Evolutionary conservation across 2,113 vertebrate genomes (phyloP).

Genomic region (Odontesthes bonariensis): DNA sequence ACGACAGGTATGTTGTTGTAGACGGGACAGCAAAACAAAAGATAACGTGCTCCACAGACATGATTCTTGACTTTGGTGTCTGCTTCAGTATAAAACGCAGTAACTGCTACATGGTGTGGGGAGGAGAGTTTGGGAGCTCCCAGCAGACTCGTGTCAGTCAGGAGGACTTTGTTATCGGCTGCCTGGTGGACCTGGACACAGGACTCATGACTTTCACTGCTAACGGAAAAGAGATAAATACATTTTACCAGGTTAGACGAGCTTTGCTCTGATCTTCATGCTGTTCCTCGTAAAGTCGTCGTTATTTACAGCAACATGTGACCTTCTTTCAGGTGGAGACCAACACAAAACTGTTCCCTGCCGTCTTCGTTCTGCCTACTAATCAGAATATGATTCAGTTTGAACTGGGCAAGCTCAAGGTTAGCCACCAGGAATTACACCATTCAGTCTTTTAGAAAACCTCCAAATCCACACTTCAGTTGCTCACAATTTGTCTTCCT

Average conservation of each 20-base stretch:
- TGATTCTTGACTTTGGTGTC: neutral
- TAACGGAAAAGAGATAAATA: slow-evolving; percentile 96
- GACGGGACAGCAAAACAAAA: too few relatives aligned
- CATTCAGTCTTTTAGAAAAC: neutral
- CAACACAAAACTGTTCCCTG: slow-evolving; percentile 94
- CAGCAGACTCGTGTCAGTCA: slow-evolving; percentile 93
- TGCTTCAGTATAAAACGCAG: slow-evolving; percentile 90
- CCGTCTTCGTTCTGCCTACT: slow-evolving; percentile 90
- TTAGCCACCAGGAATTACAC: slow-evolving; percentile 47
- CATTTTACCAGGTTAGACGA: slow-evolving; percentile 90
- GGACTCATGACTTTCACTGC: slow-evolving; percentile 96
- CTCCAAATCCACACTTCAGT: neutral
- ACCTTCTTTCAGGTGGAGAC: slow-evolving; percentile 89
- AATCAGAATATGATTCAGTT: slow-evolving; percentile 93
- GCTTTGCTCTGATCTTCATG: neutral
- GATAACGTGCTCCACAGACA: neutral
- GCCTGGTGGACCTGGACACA: slow-evolving; percentile 92
- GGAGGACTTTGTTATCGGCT: slow-evolving; percentile 92
- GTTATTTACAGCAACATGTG: neutral
- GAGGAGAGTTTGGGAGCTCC: slow-evolving; percentile 89
- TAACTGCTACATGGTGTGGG: slow-evolving; percentile 97
- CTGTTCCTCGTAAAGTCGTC: neutral
- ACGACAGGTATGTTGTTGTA: slow-evolving; percentile 85
- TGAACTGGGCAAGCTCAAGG: slow-evolving; percentile 95
- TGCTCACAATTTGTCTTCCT: neutral